phyloP scores from a whole-genome alignment of 2,888 invertebrate genomes.

The Protula sp. region DNA sequence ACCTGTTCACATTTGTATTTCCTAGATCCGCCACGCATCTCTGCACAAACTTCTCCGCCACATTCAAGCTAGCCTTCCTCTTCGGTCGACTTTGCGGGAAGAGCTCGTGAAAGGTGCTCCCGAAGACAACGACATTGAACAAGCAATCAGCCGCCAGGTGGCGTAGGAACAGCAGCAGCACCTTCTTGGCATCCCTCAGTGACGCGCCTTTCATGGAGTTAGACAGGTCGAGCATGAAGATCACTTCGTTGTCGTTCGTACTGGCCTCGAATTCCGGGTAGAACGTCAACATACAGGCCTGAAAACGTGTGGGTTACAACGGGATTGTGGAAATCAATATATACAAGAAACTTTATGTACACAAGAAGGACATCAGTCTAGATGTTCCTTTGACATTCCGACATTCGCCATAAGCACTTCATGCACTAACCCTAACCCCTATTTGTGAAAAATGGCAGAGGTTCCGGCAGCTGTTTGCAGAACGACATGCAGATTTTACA shows the following conservation, averaged over 20 bases:
- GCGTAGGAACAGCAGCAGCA: neutral
- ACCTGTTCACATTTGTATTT: neutral
- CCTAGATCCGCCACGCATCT: neutral
- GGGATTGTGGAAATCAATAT: no score
- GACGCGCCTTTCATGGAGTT: constrained; percentile 53
- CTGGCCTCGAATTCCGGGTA: constrained; percentile 54
- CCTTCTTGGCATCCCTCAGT: constrained; percentile 37
- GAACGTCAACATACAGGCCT: constrained; percentile 55
- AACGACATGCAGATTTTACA: no score
- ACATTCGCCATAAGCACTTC: no score
- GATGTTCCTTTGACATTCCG: no score
- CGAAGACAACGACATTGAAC: neutral
- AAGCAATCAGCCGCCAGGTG: neutral
- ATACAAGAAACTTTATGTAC: no score
- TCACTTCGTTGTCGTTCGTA: constrained; percentile 35
- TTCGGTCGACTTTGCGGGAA: neutral
- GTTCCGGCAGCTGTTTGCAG: no score
- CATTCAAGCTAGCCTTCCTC: neutral
- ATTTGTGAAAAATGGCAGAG: no score
- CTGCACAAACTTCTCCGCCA: neutral
- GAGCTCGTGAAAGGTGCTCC: neutral
- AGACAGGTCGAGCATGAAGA: constrained; percentile 53
- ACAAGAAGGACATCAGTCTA: no score
- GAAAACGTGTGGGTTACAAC: no score
- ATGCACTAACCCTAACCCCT: no score